Percentiles rank a stretch among this genome's conserved stretches.
phyloP scores from a whole-genome alignment of 2,113 vertebrate species.

The Dascyllus trimaculatus region DNA sequence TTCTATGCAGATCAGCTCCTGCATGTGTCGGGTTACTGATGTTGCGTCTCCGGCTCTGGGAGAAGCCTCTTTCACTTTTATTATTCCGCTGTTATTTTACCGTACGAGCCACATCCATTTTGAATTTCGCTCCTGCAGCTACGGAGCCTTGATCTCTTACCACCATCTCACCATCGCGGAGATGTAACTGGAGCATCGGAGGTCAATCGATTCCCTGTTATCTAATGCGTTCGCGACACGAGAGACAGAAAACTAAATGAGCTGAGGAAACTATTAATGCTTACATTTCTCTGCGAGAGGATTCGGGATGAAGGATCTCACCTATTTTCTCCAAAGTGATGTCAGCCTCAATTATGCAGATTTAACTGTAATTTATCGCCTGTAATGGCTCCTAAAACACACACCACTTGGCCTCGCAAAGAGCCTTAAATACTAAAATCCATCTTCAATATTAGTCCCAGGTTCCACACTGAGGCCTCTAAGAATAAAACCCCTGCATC shows the following conservation, averaged over 20 bases:
- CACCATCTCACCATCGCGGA: too few relatives aligned
- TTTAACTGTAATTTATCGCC: neutral
- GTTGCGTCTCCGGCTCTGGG: neutral
- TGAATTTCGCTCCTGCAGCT: slow-evolving; percentile 38
- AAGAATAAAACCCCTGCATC: slow-evolving; percentile 12
- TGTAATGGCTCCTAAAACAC: slow-evolving; percentile 14
- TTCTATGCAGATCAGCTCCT: neutral
- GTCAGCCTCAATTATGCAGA: slow-evolving; percentile 8
- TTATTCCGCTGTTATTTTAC: slow-evolving; percentile 42
- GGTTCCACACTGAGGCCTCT: neutral
- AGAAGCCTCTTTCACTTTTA: slow-evolving; percentile 17
- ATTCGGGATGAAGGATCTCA: slow-evolving; percentile 2
- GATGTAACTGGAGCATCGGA: slow-evolving; percentile 18
- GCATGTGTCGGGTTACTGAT: neutral
- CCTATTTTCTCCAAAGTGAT: slow-evolving; percentile 3
- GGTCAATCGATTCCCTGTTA: slow-evolving; percentile 54
- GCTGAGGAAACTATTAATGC: too few relatives aligned
- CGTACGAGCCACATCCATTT: slow-evolving; percentile 33
- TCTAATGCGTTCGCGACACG: neutral
- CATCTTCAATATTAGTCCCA: neutral
- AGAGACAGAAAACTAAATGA: too few relatives aligned
- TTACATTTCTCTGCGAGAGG: neutral
- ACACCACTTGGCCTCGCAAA: neutral
- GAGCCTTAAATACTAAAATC: neutral
- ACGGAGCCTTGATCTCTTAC: neutral